phyloP scores from a whole-genome alignment of 2,888 invertebrate species.

The Leptogaster cylindrica region DNA sequence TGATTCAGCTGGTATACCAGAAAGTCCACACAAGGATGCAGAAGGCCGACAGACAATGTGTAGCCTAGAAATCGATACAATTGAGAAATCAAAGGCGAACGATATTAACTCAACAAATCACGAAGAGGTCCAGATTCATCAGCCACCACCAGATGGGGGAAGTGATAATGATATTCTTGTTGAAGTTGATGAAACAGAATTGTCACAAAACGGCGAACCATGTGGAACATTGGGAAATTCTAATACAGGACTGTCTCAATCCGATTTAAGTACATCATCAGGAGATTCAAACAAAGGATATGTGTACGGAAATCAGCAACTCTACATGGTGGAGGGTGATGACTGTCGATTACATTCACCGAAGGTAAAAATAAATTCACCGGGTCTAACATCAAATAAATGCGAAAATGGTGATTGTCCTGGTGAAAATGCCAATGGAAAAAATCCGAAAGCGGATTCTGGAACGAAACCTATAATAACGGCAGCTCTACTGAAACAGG shows the following conservation, averaged over 20 bases:
- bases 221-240: slow-evolving; percentile 64
- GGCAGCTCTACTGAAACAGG: slow-evolving; percentile 73
- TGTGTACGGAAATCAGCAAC: slow-evolving; percentile 79
- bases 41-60: slow-evolving; percentile 55
- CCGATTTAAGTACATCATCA: slow-evolving; percentile 77
- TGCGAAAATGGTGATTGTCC: slow-evolving; percentile 26
- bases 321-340: slow-evolving; percentile 76
- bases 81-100: slow-evolving; percentile 51
- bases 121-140: slow-evolving; percentile 62
- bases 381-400: neutral
- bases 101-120: slow-evolving; percentile 50
- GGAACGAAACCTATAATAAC: slow-evolving; percentile 72
- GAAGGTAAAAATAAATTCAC: slow-evolving; percentile 50
- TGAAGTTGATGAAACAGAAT: slow-evolving; percentile 51
- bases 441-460: slow-evolving; percentile 54
- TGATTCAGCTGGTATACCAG: slow-evolving; percentile 60
- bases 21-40: slow-evolving; percentile 58
- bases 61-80: slow-evolving; percentile 58
- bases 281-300: slow-evolving; percentile 77
- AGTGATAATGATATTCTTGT: slow-evolving; percentile 49
- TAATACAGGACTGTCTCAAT: slow-evolving; percentile 81
- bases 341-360: slow-evolving; percentile 61
- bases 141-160: slow-evolving; percentile 55
- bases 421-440: slow-evolving; percentile 60
- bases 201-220: slow-evolving; percentile 35